A percentile compares a stretch with the other conserved stretches of the same genome.
phyloP scores from a whole-genome alignment of 2,113 vertebrate genomes.

The Malurus alboscapulatus region DNA sequence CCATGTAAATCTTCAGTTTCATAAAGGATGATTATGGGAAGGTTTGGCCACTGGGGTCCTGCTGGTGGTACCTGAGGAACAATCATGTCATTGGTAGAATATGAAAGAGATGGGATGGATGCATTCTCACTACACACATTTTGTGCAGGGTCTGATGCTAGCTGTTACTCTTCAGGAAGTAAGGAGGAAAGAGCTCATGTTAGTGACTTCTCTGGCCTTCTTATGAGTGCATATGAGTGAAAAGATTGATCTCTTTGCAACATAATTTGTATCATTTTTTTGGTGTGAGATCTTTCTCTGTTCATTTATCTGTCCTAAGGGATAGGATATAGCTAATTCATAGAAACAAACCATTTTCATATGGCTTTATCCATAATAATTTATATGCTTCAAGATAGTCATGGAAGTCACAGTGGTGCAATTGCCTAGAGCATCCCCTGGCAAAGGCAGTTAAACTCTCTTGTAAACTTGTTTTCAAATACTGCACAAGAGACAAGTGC shows the following conservation, averaged over 20 bases:
- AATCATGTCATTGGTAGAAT: background rate
- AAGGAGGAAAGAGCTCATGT: background rate
- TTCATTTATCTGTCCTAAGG: background rate
- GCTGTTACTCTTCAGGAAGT: background rate
- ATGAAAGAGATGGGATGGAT: background rate
- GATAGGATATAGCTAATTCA: background rate
- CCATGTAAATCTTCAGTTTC: background rate
- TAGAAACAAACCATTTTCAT: background rate
- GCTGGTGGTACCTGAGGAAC: background rate
- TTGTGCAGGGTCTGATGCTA: background rate
- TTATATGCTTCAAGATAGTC: background rate
- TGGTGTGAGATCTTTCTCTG: background rate
- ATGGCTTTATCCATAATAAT: background rate
- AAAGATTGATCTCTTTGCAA: background rate
- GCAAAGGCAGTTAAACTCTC: background rate
- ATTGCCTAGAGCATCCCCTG: background rate
- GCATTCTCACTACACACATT: fast-evolving
- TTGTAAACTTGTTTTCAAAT: background rate
- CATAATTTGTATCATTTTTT: background rate
- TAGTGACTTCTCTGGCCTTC: background rate
- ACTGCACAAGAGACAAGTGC: background rate
- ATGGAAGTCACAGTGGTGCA: background rate
- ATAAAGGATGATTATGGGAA: background rate
- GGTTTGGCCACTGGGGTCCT: background rate
- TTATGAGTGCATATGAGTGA: background rate